Evolutionary conservation across 2,113 vertebrate genomes (phyloP).

Genomic region (Nyctibius bracteatus): DNA sequence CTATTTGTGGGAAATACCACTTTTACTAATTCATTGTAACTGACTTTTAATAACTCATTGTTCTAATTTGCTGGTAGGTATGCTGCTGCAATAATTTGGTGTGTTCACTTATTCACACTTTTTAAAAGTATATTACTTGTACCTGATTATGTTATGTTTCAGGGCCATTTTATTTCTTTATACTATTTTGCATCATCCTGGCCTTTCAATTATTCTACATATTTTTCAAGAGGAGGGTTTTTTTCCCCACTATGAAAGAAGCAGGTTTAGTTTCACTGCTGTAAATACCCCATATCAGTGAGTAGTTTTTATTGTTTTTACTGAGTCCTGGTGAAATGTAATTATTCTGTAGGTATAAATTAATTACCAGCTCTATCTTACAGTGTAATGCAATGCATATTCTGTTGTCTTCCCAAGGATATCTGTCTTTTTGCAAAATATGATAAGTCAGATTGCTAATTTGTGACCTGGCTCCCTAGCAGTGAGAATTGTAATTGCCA

Average conservation of each 20-base stretch:
- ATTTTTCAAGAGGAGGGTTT: neutral
- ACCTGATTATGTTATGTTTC: neutral
- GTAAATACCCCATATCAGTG: neutral
- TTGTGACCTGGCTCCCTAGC: neutral
- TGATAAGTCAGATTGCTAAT: neutral
- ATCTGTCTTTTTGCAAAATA: neutral
- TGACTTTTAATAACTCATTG: neutral
- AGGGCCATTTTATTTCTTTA: neutral
- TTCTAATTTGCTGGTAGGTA: neutral
- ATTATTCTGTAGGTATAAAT: neutral
- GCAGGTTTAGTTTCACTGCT: neutral
- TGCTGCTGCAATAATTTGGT: neutral
- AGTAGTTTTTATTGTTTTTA: neutral
- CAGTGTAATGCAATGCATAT: neutral
- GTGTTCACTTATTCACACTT: neutral
- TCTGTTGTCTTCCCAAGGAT: neutral
- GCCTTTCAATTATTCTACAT: neutral
- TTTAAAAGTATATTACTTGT: neutral
- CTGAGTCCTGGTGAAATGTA: neutral
- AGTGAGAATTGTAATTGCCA: neutral
- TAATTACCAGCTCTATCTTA: neutral
- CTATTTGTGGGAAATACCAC: fast-evolving
- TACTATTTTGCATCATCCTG: neutral
- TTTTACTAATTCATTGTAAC: neutral
- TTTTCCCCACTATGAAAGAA: neutral